Conservation (phyloP, 2,113 vertebrate species). For the Heterotilapia buettikoferi region DNA sequence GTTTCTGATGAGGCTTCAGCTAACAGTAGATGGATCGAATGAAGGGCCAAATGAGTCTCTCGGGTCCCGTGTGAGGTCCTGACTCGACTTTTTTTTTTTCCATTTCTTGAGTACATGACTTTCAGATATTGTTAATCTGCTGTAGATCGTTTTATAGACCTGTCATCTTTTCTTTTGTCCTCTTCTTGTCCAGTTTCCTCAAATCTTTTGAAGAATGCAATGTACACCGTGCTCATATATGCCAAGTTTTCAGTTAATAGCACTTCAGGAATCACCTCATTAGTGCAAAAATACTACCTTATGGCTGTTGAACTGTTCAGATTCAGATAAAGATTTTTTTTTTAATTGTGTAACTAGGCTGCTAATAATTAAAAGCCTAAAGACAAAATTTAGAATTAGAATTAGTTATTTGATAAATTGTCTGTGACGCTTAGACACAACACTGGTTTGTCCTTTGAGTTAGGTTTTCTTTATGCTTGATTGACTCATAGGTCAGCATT, state of each 20-base stretch:
- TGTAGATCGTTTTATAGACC: not conserved
- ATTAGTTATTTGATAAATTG: not conserved
- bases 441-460: not conserved
- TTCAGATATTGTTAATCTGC: not conserved
- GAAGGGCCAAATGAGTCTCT: not conserved
- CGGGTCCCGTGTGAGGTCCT: not conserved
- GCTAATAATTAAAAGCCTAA: not conserved
- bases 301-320: not conserved
- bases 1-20: not conserved
- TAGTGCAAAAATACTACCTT: not conserved
- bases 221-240: no score
- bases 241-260: not conserved
- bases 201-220: not conserved
- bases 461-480: not conserved
- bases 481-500: not conserved
- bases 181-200: not conserved
- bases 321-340: not conserved
- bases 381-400: not conserved
- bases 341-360: rapidly evolving
- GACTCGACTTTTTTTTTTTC: not conserved
- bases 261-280: not conserved
- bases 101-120: not conserved
- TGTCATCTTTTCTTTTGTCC: not conserved
- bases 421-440: not conserved
- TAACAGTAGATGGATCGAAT: not conserved